Percentiles rank a stretch among this genome's conserved stretches.
Evolutionary conservation across 2,797 vertebrate genomes (phyloP).

Genomic region (Molossus molossus): DNA sequence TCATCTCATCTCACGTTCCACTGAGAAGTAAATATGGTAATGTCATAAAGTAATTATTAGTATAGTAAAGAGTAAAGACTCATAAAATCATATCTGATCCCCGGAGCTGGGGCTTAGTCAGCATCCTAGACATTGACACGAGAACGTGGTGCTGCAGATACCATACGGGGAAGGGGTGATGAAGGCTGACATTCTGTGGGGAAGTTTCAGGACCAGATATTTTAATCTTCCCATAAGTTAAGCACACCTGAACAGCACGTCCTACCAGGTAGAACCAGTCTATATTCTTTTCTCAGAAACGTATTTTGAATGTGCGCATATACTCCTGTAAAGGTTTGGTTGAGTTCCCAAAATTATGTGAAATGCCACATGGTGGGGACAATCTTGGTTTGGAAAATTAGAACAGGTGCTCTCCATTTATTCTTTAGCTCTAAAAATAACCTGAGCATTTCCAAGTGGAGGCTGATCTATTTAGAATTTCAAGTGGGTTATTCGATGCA

Average conservation of each 20-base stretch:
- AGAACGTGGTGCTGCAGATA: not conserved
- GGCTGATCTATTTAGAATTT: conserved; percentile 31
- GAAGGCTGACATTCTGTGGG: conserved; percentile 35
- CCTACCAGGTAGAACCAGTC: conserved; percentile 18
- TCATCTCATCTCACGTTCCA: not conserved
- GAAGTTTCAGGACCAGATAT: not conserved
- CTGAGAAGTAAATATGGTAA: not conserved
- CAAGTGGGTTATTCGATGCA: not conserved
- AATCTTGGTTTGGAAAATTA: conserved; percentile 36
- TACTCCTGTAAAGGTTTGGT: not conserved
- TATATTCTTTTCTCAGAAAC: not conserved
- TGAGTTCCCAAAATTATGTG: conserved; percentile 44
- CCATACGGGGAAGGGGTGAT: not conserved
- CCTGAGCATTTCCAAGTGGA: not conserved
- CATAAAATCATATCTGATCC: not conserved
- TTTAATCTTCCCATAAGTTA: conserved; percentile 48
- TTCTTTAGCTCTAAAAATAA: not conserved
- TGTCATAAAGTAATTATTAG: not conserved
- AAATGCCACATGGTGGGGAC: not conserved
- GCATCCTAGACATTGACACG: not conserved
- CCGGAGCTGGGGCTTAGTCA: not conserved
- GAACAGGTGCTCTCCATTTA: conserved; percentile 25
- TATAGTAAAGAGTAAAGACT: not conserved
- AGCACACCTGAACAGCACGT: conserved; percentile 65
- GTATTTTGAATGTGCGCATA: not conserved